Evolutionary conservation across 1,140 invertebrate genomes (phyloP).

Genomic region (Cotesia vestalis): DNA sequence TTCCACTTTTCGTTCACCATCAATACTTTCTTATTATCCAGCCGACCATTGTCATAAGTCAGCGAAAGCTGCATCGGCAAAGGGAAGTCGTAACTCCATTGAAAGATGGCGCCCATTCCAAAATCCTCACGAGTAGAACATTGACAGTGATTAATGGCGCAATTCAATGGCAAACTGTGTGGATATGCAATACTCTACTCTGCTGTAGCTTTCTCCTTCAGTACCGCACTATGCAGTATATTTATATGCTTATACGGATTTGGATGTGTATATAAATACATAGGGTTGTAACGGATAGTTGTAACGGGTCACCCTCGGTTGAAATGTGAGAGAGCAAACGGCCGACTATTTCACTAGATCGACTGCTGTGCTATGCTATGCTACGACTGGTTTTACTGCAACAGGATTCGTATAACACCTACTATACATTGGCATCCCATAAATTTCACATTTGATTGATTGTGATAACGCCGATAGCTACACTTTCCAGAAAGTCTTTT

Average conservation of each 20-base stretch:
- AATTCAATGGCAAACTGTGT: constrained; percentile 43
- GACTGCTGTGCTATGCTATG: neutral
- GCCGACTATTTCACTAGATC: constrained; percentile 24
- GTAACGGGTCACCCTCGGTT: neutral
- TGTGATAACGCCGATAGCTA: constrained; percentile 17
- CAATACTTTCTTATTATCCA: constrained; percentile 10
- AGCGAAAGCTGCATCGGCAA: constrained; percentile 34
- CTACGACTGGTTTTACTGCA: no score
- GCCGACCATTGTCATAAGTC: constrained; percentile 33
- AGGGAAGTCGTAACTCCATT: constrained; percentile 36
- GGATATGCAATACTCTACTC: neutral
- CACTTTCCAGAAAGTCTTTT: constrained; percentile 11
- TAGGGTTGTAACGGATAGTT: no score
- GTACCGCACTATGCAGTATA: neutral
- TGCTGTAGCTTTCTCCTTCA: constrained; percentile 25
- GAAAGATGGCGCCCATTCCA: constrained; percentile 33
- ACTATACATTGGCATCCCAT: constrained; percentile 20
- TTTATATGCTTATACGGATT: neutral
- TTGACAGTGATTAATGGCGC: constrained; percentile 50
- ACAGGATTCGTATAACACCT: constrained; percentile 32
- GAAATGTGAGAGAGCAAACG: constrained; percentile 8
- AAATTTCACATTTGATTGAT: constrained; percentile 43
- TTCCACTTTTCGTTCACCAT: neutral
- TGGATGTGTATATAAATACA: no score
- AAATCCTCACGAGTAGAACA: constrained; percentile 26